phyloP scores from a whole-genome alignment of 2,113 vertebrate genomes.

The Cryptotis parvus region DNA sequence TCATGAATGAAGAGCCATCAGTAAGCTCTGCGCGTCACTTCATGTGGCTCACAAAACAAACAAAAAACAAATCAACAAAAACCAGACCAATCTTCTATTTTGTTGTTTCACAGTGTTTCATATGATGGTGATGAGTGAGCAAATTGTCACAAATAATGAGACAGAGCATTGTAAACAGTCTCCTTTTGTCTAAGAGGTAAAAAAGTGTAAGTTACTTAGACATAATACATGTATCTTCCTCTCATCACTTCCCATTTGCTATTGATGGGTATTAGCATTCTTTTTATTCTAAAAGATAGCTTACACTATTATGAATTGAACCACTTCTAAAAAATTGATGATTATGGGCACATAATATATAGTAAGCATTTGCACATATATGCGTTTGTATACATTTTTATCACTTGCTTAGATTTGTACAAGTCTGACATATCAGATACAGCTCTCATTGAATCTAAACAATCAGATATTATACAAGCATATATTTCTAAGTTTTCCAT shows the following conservation, averaged over 20 bases:
- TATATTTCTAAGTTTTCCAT: background rate
- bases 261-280: background rate
- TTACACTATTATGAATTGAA: no score
- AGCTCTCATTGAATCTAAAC: background rate
- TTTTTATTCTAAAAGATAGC: no score
- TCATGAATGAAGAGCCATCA: no score
- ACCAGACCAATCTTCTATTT: no score
- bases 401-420: background rate
- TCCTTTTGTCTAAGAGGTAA: background rate
- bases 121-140: background rate
- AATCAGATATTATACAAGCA: background rate
- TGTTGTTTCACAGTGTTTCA: background rate
- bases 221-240: background rate
- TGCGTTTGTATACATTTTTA: background rate
- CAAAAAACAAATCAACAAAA: no score
- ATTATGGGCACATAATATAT: no score
- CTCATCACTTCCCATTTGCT: background rate
- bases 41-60: no score
- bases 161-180: background rate
- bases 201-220: background rate
- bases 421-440: background rate
- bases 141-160: background rate
- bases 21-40: no score
- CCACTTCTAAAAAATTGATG: no score
- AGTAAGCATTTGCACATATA: background rate